Evolutionary conservation across 2,797 vertebrate genomes (phyloP).

Genomic region (Crenuchus spilurus): DNA sequence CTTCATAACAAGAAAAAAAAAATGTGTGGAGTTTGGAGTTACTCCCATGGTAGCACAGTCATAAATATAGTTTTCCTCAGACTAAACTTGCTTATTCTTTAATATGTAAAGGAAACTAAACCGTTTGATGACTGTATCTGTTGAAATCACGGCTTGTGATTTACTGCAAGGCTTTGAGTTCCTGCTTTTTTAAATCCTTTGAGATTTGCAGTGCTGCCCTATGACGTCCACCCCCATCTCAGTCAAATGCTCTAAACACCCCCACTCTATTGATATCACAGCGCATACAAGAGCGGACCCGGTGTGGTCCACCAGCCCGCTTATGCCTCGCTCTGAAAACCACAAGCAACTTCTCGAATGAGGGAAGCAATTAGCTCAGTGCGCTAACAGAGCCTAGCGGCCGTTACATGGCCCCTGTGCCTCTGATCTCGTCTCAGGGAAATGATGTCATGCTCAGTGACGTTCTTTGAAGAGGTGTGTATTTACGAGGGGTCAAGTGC

Average conservation of each 20-base stretch:
- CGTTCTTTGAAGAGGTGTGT: slow-evolving; percentile 52
- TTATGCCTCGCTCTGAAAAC: slow-evolving; percentile 35
- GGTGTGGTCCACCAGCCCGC: slow-evolving; percentile 24
- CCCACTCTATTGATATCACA: neutral
- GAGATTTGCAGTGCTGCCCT: neutral
- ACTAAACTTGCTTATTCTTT: too few species aligned
- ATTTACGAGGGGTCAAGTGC: slow-evolving; percentile 55
- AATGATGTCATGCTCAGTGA: slow-evolving; percentile 64
- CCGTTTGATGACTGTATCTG: too few species aligned
- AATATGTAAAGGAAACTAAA: too few species aligned
- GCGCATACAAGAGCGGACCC: neutral
- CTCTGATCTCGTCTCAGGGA: slow-evolving; percentile 47
- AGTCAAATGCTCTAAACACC: neutral
- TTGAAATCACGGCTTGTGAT: neutral
- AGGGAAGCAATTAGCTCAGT: slow-evolving; percentile 63
- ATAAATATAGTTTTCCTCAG: too few species aligned
- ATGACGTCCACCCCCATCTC: neutral
- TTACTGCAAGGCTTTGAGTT: neutral
- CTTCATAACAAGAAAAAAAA: too few species aligned
- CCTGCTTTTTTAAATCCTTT: neutral
- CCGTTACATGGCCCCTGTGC: slow-evolving; percentile 2
- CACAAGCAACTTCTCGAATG: slow-evolving; percentile 54
- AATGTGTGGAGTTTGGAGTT: too few species aligned
- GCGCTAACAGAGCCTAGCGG: slow-evolving; percentile 42
- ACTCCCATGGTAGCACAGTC: too few species aligned